Evolutionary conservation across 2,888 invertebrate species (phyloP).

Genomic region (Cyclophora albipunctata): DNA sequence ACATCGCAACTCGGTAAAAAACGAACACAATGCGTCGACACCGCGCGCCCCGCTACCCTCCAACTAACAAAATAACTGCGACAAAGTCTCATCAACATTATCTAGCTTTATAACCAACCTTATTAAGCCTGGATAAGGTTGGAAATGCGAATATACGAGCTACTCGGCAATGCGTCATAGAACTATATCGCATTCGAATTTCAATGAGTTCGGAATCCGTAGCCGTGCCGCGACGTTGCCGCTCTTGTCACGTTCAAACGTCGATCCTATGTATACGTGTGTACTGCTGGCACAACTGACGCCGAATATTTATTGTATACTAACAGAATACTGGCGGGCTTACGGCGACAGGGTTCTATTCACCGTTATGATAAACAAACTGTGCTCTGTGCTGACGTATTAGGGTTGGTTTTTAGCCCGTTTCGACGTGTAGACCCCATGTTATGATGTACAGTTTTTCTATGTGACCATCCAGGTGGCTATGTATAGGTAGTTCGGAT

Average conservation of each 20-base stretch:
- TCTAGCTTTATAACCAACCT: slow-evolving; percentile 19
- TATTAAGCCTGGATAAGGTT: slow-evolving; percentile 18
- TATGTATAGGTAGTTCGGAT: slow-evolving; percentile 66
- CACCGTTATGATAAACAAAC: slow-evolving; percentile 23
- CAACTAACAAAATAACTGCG: slow-evolving; percentile 26
- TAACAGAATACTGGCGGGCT: slow-evolving; percentile 69
- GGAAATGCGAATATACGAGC: neutral
- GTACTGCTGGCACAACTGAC: slow-evolving; percentile 71
- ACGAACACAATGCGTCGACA: slow-evolving; percentile 64
- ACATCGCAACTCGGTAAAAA: slow-evolving; percentile 50
- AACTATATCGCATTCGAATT: slow-evolving; percentile 44
- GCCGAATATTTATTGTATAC: slow-evolving; percentile 76
- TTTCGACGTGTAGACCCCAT: slow-evolving; percentile 31
- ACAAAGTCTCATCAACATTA: slow-evolving; percentile 32
- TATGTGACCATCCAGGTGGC: slow-evolving; percentile 74
- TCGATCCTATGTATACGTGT: slow-evolving; percentile 70
- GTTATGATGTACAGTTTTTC: slow-evolving; percentile 47
- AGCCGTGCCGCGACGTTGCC: slow-evolving; percentile 65
- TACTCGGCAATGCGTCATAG: slow-evolving; percentile 13
- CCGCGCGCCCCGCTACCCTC: slow-evolving; percentile 70
- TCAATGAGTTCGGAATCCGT: slow-evolving; percentile 64
- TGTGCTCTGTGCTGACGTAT: slow-evolving; percentile 31
- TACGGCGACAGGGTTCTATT: slow-evolving; percentile 64
- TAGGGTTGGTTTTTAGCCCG: slow-evolving; percentile 42
- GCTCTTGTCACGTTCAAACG: slow-evolving; percentile 57